phyloP scores from a whole-genome alignment of 2,797 vertebrate genomes.

The Staurois parvus region DNA sequence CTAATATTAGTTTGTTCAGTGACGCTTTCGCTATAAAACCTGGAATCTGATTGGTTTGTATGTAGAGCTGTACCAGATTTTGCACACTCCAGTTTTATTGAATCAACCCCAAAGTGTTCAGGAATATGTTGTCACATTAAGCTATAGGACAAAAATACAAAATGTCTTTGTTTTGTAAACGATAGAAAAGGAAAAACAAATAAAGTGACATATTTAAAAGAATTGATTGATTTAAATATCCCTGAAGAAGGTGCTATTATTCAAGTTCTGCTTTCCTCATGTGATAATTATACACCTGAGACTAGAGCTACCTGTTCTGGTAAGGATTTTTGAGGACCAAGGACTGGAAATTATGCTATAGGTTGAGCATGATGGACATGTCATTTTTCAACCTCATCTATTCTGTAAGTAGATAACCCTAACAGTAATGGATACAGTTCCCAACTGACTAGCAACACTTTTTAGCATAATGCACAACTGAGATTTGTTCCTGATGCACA shows the following conservation, averaged over 20 bases:
- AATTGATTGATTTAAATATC: background rate
- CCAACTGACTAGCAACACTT: slow-evolving; percentile 50
- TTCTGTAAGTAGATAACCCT: slow-evolving; percentile 46
- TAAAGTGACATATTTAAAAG: background rate
- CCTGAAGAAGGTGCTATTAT: background rate
- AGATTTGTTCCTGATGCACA: slow-evolving; percentile 63
- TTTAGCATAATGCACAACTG: slow-evolving; percentile 57
- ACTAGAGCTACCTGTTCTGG: slow-evolving; percentile 4
- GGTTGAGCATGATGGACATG: slow-evolving; percentile 45
- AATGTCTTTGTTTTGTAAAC: no score
- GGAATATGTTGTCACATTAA: no score
- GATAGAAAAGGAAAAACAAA: background rate
- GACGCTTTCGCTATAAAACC: no score
- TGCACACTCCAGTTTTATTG: no score
- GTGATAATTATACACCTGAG: background rate
- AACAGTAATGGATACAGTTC: slow-evolving; percentile 52
- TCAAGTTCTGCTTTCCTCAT: background rate
- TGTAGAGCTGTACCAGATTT: no score
- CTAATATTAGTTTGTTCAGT: no score
- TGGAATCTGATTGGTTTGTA: no score
- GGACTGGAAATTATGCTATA: slow-evolving; percentile 31
- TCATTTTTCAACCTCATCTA: slow-evolving; percentile 56
- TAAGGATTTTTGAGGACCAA: background rate
- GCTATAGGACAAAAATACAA: no score
- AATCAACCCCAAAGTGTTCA: no score